Percentiles rank a stretch among this genome's conserved stretches.
Evolutionary conservation across 2,113 vertebrate genomes (phyloP).

Genomic region (Colius striatus): DNA sequence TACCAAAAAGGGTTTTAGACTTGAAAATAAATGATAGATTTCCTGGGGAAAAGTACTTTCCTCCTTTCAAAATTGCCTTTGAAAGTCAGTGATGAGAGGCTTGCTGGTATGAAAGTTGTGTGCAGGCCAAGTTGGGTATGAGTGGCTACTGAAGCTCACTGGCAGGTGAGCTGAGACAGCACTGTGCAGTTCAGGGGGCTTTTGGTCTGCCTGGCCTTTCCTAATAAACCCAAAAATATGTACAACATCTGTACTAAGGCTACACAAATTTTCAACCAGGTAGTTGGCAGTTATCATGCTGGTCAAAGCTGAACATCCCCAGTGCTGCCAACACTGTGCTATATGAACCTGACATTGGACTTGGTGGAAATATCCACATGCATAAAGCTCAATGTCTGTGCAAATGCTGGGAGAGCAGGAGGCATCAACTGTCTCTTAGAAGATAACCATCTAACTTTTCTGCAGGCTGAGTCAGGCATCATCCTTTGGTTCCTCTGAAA

Average conservation of each 20-base stretch:
- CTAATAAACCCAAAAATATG: neutral
- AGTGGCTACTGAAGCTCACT: neutral
- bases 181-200: neutral
- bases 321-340: neutral
- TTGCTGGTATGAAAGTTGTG: neutral
- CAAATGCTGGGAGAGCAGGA: neutral
- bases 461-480: neutral
- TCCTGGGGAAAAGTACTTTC: neutral
- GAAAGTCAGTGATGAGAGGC: neutral
- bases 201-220: neutral
- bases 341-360: accelerated
- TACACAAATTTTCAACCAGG: neutral
- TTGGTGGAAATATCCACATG: neutral
- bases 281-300: neutral
- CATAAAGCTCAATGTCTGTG: neutral
- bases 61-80: neutral
- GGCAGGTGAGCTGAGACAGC: neutral
- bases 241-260: neutral
- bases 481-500: neutral
- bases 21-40: neutral
- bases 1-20: neutral
- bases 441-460: neutral
- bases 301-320: neutral
- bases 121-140: neutral
- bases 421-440: neutral